Evolutionary conservation across 1,140 invertebrate species (phyloP).

Genomic region (Cotesia typhae): DNA sequence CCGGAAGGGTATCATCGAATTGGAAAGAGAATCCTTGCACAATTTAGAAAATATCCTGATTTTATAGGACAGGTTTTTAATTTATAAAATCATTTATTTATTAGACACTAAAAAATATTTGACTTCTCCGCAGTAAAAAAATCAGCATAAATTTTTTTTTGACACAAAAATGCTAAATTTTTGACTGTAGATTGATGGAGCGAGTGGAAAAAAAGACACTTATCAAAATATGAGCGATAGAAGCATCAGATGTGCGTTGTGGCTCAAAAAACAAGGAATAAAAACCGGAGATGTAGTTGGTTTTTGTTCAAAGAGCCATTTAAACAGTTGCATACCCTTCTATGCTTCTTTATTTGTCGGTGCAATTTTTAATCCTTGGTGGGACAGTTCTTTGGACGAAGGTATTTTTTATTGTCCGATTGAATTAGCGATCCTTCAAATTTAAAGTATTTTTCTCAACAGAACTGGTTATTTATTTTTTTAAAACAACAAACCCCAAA

Average conservation of each 20-base stretch:
- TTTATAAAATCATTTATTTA: not conserved
- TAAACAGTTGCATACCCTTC: conserved; percentile 61
- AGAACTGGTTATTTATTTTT: conserved; percentile 41
- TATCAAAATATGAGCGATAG: conserved; percentile 55
- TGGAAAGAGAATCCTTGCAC: conserved; percentile 31
- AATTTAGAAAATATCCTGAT: conserved; percentile 34
- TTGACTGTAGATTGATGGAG: conserved; percentile 56
- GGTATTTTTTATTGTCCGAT: conserved; percentile 5
- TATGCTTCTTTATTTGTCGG: conserved; percentile 62
- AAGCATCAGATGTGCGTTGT: conserved; percentile 59
- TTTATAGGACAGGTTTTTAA: conserved; percentile 27
- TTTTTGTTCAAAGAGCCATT: conserved; percentile 59
- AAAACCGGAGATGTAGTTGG: conserved; percentile 59
- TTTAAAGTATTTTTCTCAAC: conserved; percentile 5
- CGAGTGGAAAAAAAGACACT: conserved; percentile 61
- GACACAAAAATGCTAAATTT: no score
- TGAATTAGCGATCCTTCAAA: not conserved
- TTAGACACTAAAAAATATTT: not conserved
- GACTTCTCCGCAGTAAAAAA: not conserved
- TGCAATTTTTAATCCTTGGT: conserved; percentile 44
- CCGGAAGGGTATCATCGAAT: not conserved
- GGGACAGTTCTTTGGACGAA: conserved; percentile 23
- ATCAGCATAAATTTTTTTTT: not conserved
- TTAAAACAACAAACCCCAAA: conserved; percentile 51
- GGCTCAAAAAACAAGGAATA: conserved; percentile 56